Base-by-base conservation (phyloP, 2,888 invertebrate genomes). In the Chrysolina americana region DNA sequence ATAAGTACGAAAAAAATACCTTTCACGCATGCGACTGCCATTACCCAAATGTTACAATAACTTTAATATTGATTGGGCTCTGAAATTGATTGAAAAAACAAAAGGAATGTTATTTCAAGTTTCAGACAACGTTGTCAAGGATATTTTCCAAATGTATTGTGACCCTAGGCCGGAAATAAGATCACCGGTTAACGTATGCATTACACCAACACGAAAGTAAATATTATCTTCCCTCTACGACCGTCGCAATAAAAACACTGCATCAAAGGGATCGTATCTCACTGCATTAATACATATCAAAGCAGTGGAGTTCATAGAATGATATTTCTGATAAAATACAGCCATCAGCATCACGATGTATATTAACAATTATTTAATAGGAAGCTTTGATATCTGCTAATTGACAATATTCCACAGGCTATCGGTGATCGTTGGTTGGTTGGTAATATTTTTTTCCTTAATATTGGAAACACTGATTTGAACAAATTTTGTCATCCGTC, bases 181-280 rank as follows among this genome's bases (percentile, higher is more conserved):
- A 48, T n/a, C 17, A 48, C 48, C 36, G 17, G 56, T 36, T 23
- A n/a, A n/a, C 1, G 15, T 36, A 59, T 59, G 59, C 59, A 59
- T 59, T 59, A 59, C 59, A 36, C n/a, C 36, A 59, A 8, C 59
- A 36, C 17, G n/a, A 59, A 59, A 36, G 36, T 59, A 59, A 59
- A 59, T 59, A 59, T 59, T 59, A 36, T 59, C 36, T 13, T 36
- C 9, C 36, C 59, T 59, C 28, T 8, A 0, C 13, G 28, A n/a
- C 59, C 1, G 8, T 19, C 10, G 28, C 23, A 59, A 59, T 50
- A n/a, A 36, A 59, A 59, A 59, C n/a, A 59, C 53, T 59, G 23
- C 28, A 59, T 59, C 59, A 59, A 59, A 59, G 28, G 9, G 28
- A 23, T n/a, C 8, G 28, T 36, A 50, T 28, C 59, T n/a, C 23